Conservation (phyloP, 2,797 vertebrate species). For the Numenius phaeopus region DNA sequence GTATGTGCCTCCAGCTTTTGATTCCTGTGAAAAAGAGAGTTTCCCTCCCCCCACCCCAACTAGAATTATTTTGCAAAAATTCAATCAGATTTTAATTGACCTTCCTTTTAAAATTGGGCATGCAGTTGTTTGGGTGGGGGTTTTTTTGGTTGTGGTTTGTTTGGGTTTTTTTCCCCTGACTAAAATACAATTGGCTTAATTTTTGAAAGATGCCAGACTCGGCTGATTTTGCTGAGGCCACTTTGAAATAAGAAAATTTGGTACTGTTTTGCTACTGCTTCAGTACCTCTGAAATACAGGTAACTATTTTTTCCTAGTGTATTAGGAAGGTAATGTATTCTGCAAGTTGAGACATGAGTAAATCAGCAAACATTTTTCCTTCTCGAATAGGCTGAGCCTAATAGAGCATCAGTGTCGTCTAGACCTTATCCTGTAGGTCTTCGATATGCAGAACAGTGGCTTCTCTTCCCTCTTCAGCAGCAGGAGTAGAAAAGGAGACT, state of each 20-base stretch:
- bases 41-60: neutral
- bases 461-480: neutral
- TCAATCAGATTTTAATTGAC: neutral
- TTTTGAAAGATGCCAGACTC: neutral
- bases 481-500: neutral
- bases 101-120: neutral
- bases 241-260: neutral
- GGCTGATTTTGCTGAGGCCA: neutral
- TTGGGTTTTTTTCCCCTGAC: neutral
- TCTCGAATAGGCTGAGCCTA: neutral
- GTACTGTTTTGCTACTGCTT: neutral
- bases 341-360: accelerated
- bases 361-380: neutral
- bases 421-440: neutral
- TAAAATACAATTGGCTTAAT: neutral
- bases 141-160: too few relatives aligned
- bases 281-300: neutral
- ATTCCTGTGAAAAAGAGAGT: neutral
- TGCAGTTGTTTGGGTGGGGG: neutral
- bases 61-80: neutral
- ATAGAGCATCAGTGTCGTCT: neutral
- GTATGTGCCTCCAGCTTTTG: conserved; percentile 28
- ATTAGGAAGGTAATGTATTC: neutral
- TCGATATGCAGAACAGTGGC: neutral
- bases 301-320: neutral